phyloP scores from a whole-genome alignment of 2,797 vertebrate species.

The Varecia variegata region DNA sequence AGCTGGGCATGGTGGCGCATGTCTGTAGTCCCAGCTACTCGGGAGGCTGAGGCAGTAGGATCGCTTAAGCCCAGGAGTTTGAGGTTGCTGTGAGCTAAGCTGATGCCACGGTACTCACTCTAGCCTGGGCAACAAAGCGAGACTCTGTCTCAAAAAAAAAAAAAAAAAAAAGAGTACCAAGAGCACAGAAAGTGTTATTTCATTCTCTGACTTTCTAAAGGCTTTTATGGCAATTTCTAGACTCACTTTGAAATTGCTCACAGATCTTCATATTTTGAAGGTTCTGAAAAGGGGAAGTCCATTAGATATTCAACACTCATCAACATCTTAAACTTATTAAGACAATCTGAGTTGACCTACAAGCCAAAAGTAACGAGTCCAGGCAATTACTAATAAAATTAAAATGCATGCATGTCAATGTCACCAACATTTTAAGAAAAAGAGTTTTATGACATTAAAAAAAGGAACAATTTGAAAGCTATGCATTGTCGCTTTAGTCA shows the following conservation, averaged over 20 bases:
- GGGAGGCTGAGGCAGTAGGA: too few relatives aligned
- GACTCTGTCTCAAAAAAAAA: too few relatives aligned
- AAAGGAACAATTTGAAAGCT: background rate
- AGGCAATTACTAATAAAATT: constrained; percentile 4
- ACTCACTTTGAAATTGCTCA: constrained; percentile 15
- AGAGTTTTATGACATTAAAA: background rate
- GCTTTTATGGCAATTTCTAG: constrained; percentile 33
- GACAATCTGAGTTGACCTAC: constrained; percentile 32
- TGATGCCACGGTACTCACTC: too few relatives aligned
- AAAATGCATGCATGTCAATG: background rate
- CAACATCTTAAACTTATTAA: constrained; percentile 36
- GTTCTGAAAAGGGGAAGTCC: constrained; percentile 41
- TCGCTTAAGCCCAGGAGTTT: too few relatives aligned
- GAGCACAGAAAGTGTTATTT: background rate
- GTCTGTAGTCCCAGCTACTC: too few relatives aligned
- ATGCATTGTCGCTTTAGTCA: background rate
- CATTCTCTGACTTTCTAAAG: constrained; percentile 13
- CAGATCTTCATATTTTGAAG: constrained; percentile 46
- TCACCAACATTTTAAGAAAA: background rate
- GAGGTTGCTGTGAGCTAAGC: too few relatives aligned
- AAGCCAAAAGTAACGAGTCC: constrained; percentile 29
- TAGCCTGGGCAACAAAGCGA: too few relatives aligned
- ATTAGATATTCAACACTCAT: constrained; percentile 47
- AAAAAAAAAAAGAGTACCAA: background rate
- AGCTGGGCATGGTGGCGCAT: too few relatives aligned